phyloP scores from a whole-genome alignment of 2,888 invertebrate species.

The Sisyra nigra region DNA sequence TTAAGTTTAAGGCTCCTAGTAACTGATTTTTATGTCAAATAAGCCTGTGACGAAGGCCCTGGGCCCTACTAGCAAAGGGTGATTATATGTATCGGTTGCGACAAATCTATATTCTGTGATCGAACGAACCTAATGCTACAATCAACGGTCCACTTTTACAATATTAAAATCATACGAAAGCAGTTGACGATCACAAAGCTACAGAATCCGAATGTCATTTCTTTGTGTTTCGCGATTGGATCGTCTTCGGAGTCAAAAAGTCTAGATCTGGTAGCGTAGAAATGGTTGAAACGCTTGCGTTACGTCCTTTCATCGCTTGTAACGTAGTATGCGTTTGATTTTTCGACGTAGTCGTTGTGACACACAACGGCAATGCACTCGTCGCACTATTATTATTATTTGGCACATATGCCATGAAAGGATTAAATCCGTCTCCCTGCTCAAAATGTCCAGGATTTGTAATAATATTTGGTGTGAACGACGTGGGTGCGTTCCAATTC shows the following conservation, averaged over 20 bases:
- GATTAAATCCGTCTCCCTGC: slow-evolving; percentile 13
- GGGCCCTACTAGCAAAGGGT: too few relatives aligned
- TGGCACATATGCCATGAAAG: slow-evolving; percentile 7
- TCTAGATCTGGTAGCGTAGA: slow-evolving; percentile 36
- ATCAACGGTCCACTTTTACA: too few relatives aligned
- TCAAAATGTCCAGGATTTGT: slow-evolving; percentile 22
- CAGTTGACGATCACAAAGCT: neutral
- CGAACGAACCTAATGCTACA: too few relatives aligned
- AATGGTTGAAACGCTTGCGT: slow-evolving; percentile 23
- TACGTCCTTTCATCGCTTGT: slow-evolving; percentile 10
- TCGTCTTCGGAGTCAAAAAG: slow-evolving; percentile 31
- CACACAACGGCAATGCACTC: neutral
- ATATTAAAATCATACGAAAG: neutral
- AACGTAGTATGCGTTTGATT: slow-evolving; percentile 1
- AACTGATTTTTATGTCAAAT: too few relatives aligned
- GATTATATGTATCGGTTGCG: too few relatives aligned
- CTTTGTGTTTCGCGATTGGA: slow-evolving; percentile 10
- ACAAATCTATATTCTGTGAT: too few relatives aligned
- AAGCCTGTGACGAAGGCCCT: too few relatives aligned
- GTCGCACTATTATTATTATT: neutral
- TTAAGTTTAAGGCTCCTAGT: too few relatives aligned
- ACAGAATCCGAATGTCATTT: slow-evolving; percentile 5
- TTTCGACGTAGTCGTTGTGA: neutral
- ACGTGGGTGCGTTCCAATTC: slow-evolving; percentile 10
- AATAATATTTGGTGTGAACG: slow-evolving; percentile 20